phyloP scores from a whole-genome alignment of 2,113 vertebrate genomes.

The Notothenia rossii region DNA sequence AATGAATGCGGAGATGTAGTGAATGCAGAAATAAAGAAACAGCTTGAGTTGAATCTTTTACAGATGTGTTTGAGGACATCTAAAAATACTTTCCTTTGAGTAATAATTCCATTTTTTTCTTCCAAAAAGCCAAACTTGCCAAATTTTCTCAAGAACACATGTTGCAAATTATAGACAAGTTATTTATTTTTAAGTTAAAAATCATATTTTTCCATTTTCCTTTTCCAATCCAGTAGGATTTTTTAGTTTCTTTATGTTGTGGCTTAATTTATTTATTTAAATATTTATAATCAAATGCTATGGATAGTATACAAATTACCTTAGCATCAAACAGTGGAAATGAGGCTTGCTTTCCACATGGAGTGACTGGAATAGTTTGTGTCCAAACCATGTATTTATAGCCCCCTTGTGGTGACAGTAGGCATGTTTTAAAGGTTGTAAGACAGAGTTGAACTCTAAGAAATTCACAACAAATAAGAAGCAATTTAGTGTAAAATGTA shows the following conservation, averaged over 20 bases:
- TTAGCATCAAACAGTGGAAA: background rate
- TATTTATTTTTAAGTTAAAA: background rate
- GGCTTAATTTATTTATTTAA: background rate
- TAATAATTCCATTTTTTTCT: background rate
- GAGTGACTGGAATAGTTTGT: background rate
- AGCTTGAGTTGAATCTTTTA: too few species aligned
- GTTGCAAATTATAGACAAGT: background rate
- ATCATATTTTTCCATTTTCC: background rate
- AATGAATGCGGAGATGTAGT: slow-evolving; percentile 2
- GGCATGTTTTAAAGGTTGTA: background rate
- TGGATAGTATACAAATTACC: background rate
- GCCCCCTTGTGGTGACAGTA: slow-evolving; percentile 47
- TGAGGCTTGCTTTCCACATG: background rate
- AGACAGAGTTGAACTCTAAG: background rate
- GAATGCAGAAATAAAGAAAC: background rate
- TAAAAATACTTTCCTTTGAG: background rate
- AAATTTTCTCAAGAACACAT: background rate
- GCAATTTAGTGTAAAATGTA: background rate
- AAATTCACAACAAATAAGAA: background rate
- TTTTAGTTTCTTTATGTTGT: too few species aligned
- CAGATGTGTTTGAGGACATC: too few species aligned
- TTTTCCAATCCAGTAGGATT: background rate
- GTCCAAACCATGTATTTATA: background rate
- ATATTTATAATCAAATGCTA: background rate
- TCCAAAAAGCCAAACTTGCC: background rate